A percentile compares a stretch with the other conserved stretches of the same genome.
Evolutionary conservation across 2,113 vertebrate species (phyloP).

Genomic region (Xiphias gladius): DNA sequence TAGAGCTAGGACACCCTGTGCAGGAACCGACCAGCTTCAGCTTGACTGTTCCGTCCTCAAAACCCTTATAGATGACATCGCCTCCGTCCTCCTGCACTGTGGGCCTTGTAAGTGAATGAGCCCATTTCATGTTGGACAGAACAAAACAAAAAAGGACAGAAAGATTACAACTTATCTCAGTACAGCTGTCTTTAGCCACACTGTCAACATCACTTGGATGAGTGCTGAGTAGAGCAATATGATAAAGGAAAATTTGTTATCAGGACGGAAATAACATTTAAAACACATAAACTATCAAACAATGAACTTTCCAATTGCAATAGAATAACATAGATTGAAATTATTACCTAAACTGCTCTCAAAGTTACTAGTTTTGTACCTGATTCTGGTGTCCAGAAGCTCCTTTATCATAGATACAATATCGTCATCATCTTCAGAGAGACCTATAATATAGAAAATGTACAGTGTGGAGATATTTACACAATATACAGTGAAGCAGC

Average conservation of each 20-base stretch:
- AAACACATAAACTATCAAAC: neutral
- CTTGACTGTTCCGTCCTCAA: conserved; percentile 85
- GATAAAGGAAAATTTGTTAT: neutral
- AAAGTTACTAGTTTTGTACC: conserved; percentile 67
- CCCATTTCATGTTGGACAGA: conserved; percentile 13
- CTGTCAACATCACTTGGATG: neutral
- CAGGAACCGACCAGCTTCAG: conserved; percentile 87
- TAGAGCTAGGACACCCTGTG: conserved; percentile 87
- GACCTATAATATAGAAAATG: conserved; percentile 67
- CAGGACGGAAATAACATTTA: neutral
- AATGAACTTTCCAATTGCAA: neutral
- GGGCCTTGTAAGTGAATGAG: conserved; percentile 74
- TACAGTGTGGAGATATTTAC: neutral
- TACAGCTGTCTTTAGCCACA: neutral
- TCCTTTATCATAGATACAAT: conserved; percentile 88
- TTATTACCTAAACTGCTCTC: neutral
- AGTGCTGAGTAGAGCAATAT: neutral
- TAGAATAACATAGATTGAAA: neutral
- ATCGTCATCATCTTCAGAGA: conserved; percentile 87
- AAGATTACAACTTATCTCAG: conserved; percentile 27
- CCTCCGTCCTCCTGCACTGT: conserved; percentile 88
- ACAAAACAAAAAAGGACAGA: conserved; percentile 22
- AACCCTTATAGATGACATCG: conserved; percentile 87
- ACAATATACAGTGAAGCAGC: neutral
- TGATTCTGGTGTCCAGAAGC: conserved; percentile 86